Evolutionary conservation across 2,888 invertebrate species (phyloP), one percentile per base, ranked within the genome.

Genomic region (Cryptocephalus moraei): DNA sequence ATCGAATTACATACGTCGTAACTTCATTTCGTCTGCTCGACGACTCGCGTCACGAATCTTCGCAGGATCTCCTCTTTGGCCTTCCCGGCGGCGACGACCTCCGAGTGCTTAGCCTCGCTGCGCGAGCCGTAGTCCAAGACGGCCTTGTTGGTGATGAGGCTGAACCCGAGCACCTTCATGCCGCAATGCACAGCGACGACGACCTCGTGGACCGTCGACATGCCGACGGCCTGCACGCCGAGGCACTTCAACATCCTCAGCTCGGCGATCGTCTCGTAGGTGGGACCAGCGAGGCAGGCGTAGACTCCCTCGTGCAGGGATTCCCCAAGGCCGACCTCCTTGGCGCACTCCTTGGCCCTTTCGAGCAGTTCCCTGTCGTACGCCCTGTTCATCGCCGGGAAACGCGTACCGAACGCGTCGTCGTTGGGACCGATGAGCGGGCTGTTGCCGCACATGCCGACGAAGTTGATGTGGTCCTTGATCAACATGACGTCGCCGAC

Each of bases 401-500:
- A 95, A 46, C 94, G 79, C 0, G 87, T 83, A 2, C 95, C 95
- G 67, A 93, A 93, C 60, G 90, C 81, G 61, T 41, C 84, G 66
- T 95, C 94, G 65, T 94, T 93, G 12, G 84, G 84, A n/a, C 95
- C 95, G 58, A 83, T 82, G 3, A 96, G 76, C 0, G 95, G 92
- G 62, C 87, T 90, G 64, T 87, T 84, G 1, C 93, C 94, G 9
- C 86, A 84, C 58, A 96, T 85, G 1, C 92, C 93, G 74, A 93
- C 87, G 71, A 95, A 79, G 69, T 92, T 93, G 55, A 97, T 83
- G 69, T 97, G 96, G 71, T 97, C 96, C 65, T 86, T 91, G 56
- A 97, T 85, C 43, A 96, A 75, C 93, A 97, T 94, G 43, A 97
- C 77, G 67, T 97, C 95, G 0, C 95, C 96, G 32, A 88, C 84